A percentile compares a stretch with the other conserved stretches of the same genome.
Conservation (phyloP, 2,888 invertebrate species). For the Eristalinus aeneus region DNA sequence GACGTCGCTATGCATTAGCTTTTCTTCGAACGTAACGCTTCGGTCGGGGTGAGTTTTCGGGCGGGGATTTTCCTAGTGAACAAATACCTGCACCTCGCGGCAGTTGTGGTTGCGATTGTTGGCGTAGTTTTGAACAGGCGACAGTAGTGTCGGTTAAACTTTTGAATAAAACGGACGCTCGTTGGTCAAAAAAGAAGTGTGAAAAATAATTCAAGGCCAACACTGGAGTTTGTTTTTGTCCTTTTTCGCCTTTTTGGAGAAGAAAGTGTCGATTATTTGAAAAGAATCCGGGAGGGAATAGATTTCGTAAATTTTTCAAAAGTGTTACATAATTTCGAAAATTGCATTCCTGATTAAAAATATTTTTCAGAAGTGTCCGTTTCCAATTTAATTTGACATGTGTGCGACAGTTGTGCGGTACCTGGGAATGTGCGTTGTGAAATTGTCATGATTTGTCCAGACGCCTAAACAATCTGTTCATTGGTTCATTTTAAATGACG, state of each 20-base stretch:
- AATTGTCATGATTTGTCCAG: conserved; percentile 42
- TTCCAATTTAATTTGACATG: conserved; percentile 13
- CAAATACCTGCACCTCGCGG: conserved; percentile 12
- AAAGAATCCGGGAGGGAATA: not conserved
- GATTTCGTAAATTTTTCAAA: not conserved
- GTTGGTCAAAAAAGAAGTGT: not conserved
- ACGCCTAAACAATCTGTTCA: not conserved
- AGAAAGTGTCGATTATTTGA: not conserved
- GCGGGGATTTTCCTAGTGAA: conserved; percentile 53
- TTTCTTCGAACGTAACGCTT: conserved; percentile 11
- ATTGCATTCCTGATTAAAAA: too few relatives aligned
- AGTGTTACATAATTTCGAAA: not conserved
- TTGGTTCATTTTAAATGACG: conserved; percentile 57
- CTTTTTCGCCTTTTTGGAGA: not conserved
- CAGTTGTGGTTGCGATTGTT: not conserved
- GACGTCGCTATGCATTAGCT: conserved; percentile 15
- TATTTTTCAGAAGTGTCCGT: not conserved
- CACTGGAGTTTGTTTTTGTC: not conserved
- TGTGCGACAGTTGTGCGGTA: conserved; percentile 1
- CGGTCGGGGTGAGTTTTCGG: conserved; percentile 39
- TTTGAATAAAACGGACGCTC: conserved; percentile 59
- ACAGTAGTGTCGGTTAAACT: conserved; percentile 65
- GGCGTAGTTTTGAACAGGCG: conserved; percentile 12
- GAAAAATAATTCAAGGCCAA: not conserved
- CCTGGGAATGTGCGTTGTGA: not conserved